Conservation (phyloP, 2,113 vertebrate genomes). For the Turnix velox region DNA sequence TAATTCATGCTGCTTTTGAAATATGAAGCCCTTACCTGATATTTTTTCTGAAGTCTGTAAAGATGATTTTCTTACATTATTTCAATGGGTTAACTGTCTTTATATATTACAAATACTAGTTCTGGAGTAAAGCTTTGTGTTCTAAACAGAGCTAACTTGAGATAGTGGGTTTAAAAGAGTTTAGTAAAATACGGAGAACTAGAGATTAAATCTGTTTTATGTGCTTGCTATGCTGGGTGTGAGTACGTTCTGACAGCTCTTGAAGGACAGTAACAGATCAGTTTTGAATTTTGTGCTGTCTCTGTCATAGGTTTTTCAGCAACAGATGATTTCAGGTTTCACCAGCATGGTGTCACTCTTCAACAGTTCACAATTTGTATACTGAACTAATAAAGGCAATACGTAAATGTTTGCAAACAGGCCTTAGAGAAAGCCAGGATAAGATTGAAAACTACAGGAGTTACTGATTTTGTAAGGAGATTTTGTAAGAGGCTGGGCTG, state of each 20-base stretch:
- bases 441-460: neutral
- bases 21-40: neutral
- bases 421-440: neutral
- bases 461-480: neutral
- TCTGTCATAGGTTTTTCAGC: neutral
- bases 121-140: neutral
- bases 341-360: neutral
- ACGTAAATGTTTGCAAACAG: neutral
- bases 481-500: neutral
- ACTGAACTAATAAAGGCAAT: neutral
- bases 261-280: neutral
- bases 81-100: neutral
- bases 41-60: neutral
- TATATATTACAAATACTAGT: neutral
- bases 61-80: neutral
- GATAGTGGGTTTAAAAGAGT: neutral
- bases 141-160: neutral
- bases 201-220: neutral
- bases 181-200: neutral
- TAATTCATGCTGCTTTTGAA: neutral
- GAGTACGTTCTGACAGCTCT: neutral
- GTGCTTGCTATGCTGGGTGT: neutral
- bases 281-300: neutral
- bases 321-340: neutral
- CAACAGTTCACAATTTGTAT: neutral